A percentile compares a stretch with the other conserved stretches of the same genome.
These are phyloP conservation scores for Meiosimyza decipiens DNA, from an alignment of 2,888 invertebrate genomes.

Conservation along the genomic window DNA sequence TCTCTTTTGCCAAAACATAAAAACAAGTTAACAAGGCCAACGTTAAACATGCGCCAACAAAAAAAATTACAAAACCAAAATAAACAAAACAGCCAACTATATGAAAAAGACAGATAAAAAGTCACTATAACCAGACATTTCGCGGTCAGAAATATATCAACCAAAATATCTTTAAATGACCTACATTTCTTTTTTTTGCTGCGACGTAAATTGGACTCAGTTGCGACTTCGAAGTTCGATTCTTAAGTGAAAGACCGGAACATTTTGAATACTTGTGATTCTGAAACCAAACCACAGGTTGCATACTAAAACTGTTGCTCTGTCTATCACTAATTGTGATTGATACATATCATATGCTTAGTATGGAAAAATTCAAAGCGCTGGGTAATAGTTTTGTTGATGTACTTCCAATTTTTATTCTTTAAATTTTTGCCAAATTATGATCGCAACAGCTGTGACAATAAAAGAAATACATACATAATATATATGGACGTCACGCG, in stretches of 20 bases:
- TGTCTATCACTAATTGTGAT: too few species aligned
- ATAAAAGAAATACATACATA: conserved; percentile 1
- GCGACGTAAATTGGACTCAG: conserved; percentile 10
- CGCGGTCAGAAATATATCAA: conserved; percentile 35
- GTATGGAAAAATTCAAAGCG: not conserved
- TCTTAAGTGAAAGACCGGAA: too few species aligned
- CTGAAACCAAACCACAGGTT: not conserved
- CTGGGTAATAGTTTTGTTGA: not conserved
- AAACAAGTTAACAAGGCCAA: conserved; percentile 20
- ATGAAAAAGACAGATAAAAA: conserved; percentile 1
- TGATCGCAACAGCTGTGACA: conserved; percentile 36
- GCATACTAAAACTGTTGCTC: not conserved
- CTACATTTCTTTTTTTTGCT: conserved; percentile 27
- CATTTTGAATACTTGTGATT: too few species aligned
- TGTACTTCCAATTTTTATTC: not conserved
- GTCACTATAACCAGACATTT: conserved; percentile 26
- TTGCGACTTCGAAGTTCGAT: not conserved
- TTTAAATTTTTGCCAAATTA: conserved; percentile 5
- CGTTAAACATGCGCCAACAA: conserved; percentile 26
- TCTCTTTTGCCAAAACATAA: too few species aligned
- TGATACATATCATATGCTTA: too few species aligned
- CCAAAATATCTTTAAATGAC: conserved; percentile 32
- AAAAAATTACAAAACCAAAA: not conserved
- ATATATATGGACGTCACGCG: conserved; percentile 7
- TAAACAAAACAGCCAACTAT: not conserved